Evolutionary conservation across 2,888 invertebrate genomes (phyloP).

Genomic region (Drosophila mulleri): DNA sequence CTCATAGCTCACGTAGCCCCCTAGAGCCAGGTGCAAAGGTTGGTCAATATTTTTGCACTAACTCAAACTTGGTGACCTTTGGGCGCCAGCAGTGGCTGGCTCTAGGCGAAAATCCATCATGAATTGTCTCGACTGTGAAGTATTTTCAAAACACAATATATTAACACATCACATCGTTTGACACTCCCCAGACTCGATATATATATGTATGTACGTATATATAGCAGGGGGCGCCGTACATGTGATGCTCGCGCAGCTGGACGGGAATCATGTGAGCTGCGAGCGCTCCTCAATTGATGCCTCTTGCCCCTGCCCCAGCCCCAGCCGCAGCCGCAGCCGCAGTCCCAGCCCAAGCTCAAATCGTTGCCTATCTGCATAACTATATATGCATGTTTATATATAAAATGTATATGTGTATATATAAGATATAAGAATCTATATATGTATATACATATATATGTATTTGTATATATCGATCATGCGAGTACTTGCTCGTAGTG

Average conservation of each 20-base stretch:
- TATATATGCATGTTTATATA: slow-evolving; percentile 11
- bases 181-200: slow-evolving; percentile 63
- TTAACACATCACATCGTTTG: slow-evolving; percentile 73
- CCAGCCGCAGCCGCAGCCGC: slow-evolving; percentile 1
- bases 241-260: slow-evolving; percentile 69
- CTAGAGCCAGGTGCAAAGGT: slow-evolving; percentile 2
- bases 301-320: slow-evolving; percentile 9
- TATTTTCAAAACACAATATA: slow-evolving; percentile 56
- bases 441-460: slow-evolving; percentile 16
- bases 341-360: slow-evolving; percentile 7
- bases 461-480: slow-evolving; percentile 40
- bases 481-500: slow-evolving; percentile 39
- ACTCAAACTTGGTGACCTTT: slow-evolving; percentile 10
- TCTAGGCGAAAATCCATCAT: slow-evolving; percentile 41
- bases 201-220: background rate
- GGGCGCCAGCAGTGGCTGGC: slow-evolving; percentile 2
- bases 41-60: background rate
- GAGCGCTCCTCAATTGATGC: slow-evolving; percentile 43
- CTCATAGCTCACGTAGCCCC: slow-evolving; percentile 15
- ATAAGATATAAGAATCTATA: slow-evolving; percentile 17
- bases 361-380: slow-evolving; percentile 57
- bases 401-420: slow-evolving; percentile 11
- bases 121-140: slow-evolving; percentile 20
- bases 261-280: slow-evolving; percentile 54
- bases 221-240: slow-evolving; percentile 35